These are phyloP conservation scores for Microcebus murinus DNA, from an alignment of 2,113 vertebrate genomes.

Conservation along the genomic window DNA sequence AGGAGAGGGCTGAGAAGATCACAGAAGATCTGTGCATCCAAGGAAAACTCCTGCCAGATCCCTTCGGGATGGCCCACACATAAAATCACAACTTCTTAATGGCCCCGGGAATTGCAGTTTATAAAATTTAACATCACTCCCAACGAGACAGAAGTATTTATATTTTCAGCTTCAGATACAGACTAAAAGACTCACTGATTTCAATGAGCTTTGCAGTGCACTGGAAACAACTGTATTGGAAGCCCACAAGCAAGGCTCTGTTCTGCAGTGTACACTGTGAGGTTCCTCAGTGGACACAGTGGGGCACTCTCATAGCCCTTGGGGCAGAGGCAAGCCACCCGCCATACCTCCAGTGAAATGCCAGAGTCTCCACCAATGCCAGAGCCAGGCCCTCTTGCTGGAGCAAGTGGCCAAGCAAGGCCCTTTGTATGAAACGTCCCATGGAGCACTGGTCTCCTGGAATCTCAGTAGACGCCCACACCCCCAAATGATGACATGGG, in stretches of 20 bases:
- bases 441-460: fast-evolving
- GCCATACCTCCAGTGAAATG: fast-evolving
- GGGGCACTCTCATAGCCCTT: fast-evolving
- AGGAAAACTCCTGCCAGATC: neutral
- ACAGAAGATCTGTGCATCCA: fast-evolving
- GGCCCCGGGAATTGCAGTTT: neutral
- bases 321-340: neutral
- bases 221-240: neutral
- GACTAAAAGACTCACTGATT: neutral
- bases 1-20: neutral
- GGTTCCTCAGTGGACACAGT: neutral
- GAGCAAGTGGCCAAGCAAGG: neutral
- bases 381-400: neutral
- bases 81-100: neutral
- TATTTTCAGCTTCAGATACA: neutral
- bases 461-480: neutral
- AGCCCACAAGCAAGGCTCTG: fast-evolving
- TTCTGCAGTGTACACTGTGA: fast-evolving
- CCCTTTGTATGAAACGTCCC: neutral
- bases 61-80: fast-evolving
- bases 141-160: neutral
- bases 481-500: fast-evolving
- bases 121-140: neutral
- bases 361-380: neutral
- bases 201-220: neutral